Percentiles rank a stretch among this genome's conserved stretches.
These are phyloP conservation scores for Lacerta agilis DNA, from an alignment of 2,797 vertebrate genomes.

Conservation along the genomic window DNA sequence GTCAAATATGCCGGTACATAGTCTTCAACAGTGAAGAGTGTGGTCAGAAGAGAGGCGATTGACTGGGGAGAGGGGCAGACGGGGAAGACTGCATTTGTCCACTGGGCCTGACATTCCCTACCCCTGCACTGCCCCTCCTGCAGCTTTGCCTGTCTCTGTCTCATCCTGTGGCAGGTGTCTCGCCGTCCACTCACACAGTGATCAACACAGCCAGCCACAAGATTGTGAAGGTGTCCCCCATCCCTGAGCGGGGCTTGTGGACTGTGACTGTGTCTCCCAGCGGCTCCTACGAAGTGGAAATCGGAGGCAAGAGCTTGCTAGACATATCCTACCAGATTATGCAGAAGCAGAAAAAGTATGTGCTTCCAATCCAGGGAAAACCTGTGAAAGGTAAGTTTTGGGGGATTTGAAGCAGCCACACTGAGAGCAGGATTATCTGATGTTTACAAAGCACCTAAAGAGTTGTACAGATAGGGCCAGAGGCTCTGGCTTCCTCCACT, in stretches of 20 bases:
- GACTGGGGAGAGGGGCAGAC: too few species aligned
- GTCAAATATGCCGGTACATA: too few species aligned
- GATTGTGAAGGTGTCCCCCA: neutral
- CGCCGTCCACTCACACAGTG: neutral
- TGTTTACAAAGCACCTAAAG: too few species aligned
- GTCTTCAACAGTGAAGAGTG: too few species aligned
- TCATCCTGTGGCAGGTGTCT: neutral
- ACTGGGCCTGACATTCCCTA: too few species aligned
- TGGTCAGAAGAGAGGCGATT: too few species aligned
- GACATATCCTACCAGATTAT: conserved; percentile 27
- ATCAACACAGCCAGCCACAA: neutral
- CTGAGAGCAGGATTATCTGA: too few species aligned
- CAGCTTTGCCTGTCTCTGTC: neutral
- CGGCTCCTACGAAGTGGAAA: conserved; percentile 4
- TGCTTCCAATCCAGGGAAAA: conserved; percentile 19
- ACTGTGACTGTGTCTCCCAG: neutral
- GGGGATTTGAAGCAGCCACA: neutral
- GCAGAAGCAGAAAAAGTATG: neutral
- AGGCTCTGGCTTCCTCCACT: too few species aligned
- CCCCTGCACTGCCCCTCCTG: neutral
- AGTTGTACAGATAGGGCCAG: too few species aligned
- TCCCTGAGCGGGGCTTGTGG: neutral
- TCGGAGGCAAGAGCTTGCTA: conserved; percentile 34
- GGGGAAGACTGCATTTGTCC: too few species aligned
- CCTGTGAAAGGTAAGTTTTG: neutral